These are phyloP conservation scores for Acleris laterana DNA, from an alignment of 2,888 invertebrate genomes.

Conservation along the genomic window DNA sequence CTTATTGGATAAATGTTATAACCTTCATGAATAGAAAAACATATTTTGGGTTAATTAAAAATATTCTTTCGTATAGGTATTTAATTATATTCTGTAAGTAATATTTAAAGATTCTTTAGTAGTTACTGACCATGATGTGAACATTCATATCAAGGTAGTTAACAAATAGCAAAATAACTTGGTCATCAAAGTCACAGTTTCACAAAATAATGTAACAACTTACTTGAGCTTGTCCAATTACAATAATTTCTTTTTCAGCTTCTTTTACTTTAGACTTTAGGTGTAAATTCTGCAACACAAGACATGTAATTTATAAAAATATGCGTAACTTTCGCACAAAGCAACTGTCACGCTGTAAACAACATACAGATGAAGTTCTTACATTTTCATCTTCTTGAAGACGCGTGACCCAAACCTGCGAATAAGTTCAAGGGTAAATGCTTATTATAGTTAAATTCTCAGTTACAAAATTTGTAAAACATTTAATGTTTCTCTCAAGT, in stretches of 20 bases:
- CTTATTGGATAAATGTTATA: no score
- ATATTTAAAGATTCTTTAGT: no score
- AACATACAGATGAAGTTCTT: conserved; percentile 49
- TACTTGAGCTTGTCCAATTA: conserved; percentile 85
- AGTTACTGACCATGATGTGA: no score
- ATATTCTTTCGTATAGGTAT: no score
- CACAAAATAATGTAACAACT: conserved; percentile 47
- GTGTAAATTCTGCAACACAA: conserved; percentile 76
- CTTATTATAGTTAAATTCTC: background rate
- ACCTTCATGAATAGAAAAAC: no score
- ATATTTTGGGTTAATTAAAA: no score
- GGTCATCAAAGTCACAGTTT: background rate
- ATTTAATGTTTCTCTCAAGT: conserved; percentile 13
- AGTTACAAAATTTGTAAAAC: no score
- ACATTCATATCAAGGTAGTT: background rate
- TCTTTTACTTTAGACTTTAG: conserved; percentile 83
- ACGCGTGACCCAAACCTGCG: conserved; percentile 83
- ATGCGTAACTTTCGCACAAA: background rate
- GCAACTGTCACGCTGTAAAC: conserved; percentile 24
- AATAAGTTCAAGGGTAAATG: conserved; percentile 42
- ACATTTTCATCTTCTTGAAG: conserved; percentile 84
- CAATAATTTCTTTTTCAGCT: conserved; percentile 84
- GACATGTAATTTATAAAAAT: conserved; percentile 36
- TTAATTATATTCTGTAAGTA: no score
- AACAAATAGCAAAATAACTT: background rate